Evolutionary conservation across 2,113 vertebrate genomes (phyloP).

Genomic region (Micronycteris hirsuta): DNA sequence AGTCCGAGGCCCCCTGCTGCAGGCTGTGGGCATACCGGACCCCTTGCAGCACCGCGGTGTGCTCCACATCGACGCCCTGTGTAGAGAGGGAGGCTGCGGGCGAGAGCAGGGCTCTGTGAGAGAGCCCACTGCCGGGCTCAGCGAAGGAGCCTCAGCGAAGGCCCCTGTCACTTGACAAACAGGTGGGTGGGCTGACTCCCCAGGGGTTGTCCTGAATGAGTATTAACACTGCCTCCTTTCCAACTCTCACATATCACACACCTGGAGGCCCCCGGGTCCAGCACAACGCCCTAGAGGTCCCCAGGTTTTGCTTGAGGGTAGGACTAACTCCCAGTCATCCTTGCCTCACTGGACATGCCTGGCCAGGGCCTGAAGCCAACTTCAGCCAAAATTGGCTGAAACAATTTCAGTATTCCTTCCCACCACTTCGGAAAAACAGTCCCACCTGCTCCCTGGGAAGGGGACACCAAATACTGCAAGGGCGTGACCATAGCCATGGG

Average conservation of each 20-base stretch:
- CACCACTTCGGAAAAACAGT: background rate
- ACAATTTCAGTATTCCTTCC: background rate
- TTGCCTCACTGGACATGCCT: background rate
- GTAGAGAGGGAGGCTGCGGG: conserved; percentile 68
- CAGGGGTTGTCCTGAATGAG: background rate
- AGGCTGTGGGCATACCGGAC: conserved; percentile 83
- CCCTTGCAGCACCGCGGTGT: conserved; percentile 86
- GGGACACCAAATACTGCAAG: background rate
- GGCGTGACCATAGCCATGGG: background rate
- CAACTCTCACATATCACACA: background rate
- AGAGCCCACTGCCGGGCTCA: background rate
- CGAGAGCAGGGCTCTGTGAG: conserved; percentile 44
- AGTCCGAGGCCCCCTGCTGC: conserved; percentile 80
- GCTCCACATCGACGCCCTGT: conserved; percentile 75
- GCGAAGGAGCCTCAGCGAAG: background rate
- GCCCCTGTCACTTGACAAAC: background rate
- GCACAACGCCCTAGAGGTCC: background rate
- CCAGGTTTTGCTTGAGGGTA: background rate
- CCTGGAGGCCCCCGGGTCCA: background rate
- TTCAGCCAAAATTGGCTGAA: background rate
- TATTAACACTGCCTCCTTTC: no score
- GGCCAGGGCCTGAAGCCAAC: background rate
- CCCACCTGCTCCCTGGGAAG: background rate
- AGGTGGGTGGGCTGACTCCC: background rate
- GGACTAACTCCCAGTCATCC: background rate